These are phyloP conservation scores for Carassius auratus DNA, from an alignment of 2,113 vertebrate genomes.

Conservation along the genomic window DNA sequence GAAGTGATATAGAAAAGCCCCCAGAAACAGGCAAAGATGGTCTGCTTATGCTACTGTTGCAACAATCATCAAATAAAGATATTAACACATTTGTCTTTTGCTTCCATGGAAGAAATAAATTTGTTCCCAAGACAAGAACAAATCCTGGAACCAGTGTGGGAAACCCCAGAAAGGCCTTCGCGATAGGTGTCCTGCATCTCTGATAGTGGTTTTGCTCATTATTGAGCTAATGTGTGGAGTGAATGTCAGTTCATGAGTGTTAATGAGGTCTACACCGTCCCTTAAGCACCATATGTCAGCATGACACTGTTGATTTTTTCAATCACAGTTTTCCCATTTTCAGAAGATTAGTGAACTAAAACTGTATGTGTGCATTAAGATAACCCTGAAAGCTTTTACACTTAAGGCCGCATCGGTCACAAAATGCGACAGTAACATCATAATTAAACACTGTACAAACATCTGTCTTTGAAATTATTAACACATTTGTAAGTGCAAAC, in stretches of 20 bases:
- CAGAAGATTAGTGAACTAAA: slow-evolving; percentile 66
- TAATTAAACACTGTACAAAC: not conserved
- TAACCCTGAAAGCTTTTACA: slow-evolving; percentile 8
- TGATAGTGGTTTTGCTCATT: slow-evolving; percentile 57
- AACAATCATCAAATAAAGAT: not conserved
- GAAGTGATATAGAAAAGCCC: slow-evolving; percentile 8
- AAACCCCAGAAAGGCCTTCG: slow-evolving; percentile 48
- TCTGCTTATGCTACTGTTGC: not conserved
- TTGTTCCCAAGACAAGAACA: slow-evolving; percentile 42
- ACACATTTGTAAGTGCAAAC: not conserved
- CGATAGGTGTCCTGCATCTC: not conserved
- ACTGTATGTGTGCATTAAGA: slow-evolving; percentile 32
- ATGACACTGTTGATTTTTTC: slow-evolving; percentile 76
- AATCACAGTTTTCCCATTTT: slow-evolving; percentile 67
- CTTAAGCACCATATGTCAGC: slow-evolving; percentile 75
- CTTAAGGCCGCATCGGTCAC: not conserved
- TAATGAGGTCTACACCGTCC: slow-evolving; percentile 82
- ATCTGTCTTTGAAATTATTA: not conserved
- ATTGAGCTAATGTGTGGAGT: slow-evolving; percentile 60
- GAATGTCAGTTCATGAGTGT: slow-evolving; percentile 75
- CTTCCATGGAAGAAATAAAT: not conserved
- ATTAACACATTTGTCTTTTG: slow-evolving; percentile 15
- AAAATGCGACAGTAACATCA: not conserved
- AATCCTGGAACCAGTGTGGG: not conserved
- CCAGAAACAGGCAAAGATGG: not conserved